A percentile compares a stretch with the other conserved stretches of the same genome.
Conservation (phyloP, 2,888 invertebrate species). For the Aelia acuminata region DNA sequence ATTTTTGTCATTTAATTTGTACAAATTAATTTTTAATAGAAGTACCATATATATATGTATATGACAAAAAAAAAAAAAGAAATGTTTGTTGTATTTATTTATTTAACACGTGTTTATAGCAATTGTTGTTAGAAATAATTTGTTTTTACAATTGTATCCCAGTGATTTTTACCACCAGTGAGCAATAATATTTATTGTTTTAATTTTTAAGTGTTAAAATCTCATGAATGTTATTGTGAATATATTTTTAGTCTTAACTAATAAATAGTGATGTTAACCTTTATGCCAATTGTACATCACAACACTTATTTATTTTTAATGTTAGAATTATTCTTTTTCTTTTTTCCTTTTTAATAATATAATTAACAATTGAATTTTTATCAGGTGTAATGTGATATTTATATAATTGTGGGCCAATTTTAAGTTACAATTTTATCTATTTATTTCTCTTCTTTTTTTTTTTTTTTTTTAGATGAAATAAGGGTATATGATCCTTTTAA, state of each 20-base stretch:
- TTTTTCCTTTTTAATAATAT: not conserved
- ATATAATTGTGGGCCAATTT: conserved; percentile 60
- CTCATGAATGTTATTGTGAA: conserved; percentile 48
- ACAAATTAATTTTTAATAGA: conserved; percentile 53
- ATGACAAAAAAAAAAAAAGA: not conserved
- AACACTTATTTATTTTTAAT: conserved; percentile 56
- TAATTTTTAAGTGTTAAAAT: conserved; percentile 55
- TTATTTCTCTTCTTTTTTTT: not conserved
- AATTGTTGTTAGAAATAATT: conserved; percentile 54
- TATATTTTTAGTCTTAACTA: conserved; percentile 43
- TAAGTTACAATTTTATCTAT: conserved; percentile 47
- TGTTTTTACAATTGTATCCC: conserved; percentile 51
- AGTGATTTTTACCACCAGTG: conserved; percentile 59
- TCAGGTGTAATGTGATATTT: conserved; percentile 59
- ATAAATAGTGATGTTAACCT: conserved; percentile 52
- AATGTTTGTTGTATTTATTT: conserved; percentile 49
- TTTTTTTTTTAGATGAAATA: not conserved
- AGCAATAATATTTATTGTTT: conserved; percentile 60
- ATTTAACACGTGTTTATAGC: conserved; percentile 53
- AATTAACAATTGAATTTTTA: conserved; percentile 35
- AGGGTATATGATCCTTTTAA: conserved; percentile 18
- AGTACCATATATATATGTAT: conserved; percentile 21
- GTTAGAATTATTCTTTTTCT: conserved; percentile 21
- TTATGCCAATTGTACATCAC: conserved; percentile 51
- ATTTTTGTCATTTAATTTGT: conserved; percentile 37